Conservation (phyloP, 2,797 vertebrate species). For the Nyctibius grandis region DNA sequence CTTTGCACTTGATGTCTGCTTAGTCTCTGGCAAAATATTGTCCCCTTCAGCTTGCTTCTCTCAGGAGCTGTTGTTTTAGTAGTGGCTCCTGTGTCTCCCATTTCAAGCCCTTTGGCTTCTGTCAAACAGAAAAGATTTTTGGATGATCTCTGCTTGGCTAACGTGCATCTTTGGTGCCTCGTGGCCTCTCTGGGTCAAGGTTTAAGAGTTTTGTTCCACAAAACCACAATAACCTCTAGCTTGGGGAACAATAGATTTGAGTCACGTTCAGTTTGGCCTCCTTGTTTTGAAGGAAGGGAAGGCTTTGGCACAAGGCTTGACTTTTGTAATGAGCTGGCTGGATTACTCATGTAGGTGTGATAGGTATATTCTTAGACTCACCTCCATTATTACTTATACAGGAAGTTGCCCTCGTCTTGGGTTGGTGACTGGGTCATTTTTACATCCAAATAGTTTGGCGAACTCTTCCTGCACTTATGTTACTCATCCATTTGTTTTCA, state of each 20-base stretch:
- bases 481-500: background rate
- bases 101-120: background rate
- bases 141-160: background rate
- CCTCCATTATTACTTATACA: constrained; percentile 56
- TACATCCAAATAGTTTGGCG: background rate
- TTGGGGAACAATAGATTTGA: constrained; percentile 47
- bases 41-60: background rate
- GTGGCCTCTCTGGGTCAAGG: background rate
- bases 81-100: background rate
- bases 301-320: constrained; percentile 58
- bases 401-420: constrained; percentile 25
- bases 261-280: constrained; percentile 46
- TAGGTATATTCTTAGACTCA: constrained; percentile 69
- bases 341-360: constrained; percentile 69
- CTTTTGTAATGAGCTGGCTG: constrained; percentile 47
- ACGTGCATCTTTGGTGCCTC: rapidly evolving
- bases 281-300: constrained; percentile 61
- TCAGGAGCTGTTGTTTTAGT: background rate
- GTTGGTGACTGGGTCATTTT: constrained; percentile 61
- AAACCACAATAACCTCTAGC: constrained; percentile 41
- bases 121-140: background rate
- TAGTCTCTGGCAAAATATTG: background rate
- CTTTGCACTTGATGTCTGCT: rapidly evolving
- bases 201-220: constrained; percentile 7
- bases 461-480: background rate